Base-by-base conservation (phyloP, 2,797 vertebrate species). In the Sebastiscus albofasciatus region DNA sequence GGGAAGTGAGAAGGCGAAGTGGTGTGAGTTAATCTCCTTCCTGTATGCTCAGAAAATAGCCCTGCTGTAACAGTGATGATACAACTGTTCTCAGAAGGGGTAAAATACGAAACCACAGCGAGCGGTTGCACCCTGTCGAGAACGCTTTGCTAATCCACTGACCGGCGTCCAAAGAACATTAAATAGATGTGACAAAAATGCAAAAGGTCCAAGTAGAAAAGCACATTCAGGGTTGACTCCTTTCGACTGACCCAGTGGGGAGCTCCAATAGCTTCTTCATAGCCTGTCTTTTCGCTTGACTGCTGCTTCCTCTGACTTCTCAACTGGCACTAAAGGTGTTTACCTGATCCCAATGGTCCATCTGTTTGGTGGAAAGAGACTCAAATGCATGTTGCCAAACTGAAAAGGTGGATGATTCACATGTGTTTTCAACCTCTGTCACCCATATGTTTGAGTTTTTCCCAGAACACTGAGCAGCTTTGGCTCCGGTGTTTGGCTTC, bases 1-100 rank as follows among this genome's bases (percentile, higher is more conserved):
- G 58, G 94, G 91, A 94, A 92, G 92, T 92, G 91, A 91, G 83
- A 91, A 83, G 65, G 68, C 58, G 24, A 75, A 58, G 14, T 36
- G 42, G 71, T 58, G n/a, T 26, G 66, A 88, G 68, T 58, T 94
- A 76, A 92, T 85, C 76, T 94, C 88, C 89, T 94, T 95, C 92
- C 94, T 93, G 87, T 88, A 8, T n/a, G 62, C 20, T 1, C 27
- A 83, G 67, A 87, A 92, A 85, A 91, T 42, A 83, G 73, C 42
- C 49, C 31, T 39, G 77, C 72, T 81, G 67, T 29, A 82, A 79
- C 22, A 62, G n/a, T 2, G 14, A 34, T 61, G 66, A 42, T 78
- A 67, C 22, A 72, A 72, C 66, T 8, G 71, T 59, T 75, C 79
- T 83, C 59, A 70, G n/a, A 46, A 13, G 4, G 13, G 61, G 39